phyloP scores from a whole-genome alignment of 2,888 invertebrate species.

The Carabus problematicus region DNA sequence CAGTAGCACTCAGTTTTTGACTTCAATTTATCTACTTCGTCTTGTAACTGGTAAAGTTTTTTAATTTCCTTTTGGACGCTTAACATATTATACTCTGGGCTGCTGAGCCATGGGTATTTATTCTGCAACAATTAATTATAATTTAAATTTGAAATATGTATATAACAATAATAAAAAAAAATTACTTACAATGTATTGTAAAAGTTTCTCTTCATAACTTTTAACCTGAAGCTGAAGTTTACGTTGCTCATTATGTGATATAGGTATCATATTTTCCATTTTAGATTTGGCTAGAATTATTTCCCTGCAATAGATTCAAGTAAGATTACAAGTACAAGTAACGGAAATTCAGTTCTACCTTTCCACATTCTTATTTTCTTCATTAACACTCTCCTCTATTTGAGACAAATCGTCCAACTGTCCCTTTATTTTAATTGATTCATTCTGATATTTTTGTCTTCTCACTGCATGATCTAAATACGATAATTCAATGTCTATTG shows the following conservation, averaged over 20 bases:
- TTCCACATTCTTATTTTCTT: constrained; percentile 50
- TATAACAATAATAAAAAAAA: too few relatives aligned
- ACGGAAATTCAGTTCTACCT: constrained; percentile 45
- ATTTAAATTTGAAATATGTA: neutral
- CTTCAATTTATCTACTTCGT: constrained; percentile 50
- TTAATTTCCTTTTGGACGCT: constrained; percentile 52
- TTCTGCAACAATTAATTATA: constrained; percentile 45
- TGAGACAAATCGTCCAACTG: constrained; percentile 24
- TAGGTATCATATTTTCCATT: constrained; percentile 40
- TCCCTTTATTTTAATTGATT: constrained; percentile 27
- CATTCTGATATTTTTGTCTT: constrained; percentile 20
- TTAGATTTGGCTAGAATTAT: constrained; percentile 41
- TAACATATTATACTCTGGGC: constrained; percentile 51
- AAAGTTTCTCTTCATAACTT: constrained; percentile 52
- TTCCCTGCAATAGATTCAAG: constrained; percentile 19
- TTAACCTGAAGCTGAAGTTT: constrained; percentile 51
- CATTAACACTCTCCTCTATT: constrained; percentile 49
- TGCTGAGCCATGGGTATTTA: constrained; percentile 52
- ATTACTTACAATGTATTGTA: constrained; percentile 52
- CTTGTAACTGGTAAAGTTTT: constrained; percentile 48
- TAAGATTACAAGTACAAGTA: neutral
- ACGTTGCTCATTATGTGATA: constrained; percentile 47
- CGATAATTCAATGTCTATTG: constrained; percentile 24
- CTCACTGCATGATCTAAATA: constrained; percentile 29
- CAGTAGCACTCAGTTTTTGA: constrained; percentile 52